phyloP scores from a whole-genome alignment of 2,113 vertebrate species.

The Rhadina sibilatrix region DNA sequence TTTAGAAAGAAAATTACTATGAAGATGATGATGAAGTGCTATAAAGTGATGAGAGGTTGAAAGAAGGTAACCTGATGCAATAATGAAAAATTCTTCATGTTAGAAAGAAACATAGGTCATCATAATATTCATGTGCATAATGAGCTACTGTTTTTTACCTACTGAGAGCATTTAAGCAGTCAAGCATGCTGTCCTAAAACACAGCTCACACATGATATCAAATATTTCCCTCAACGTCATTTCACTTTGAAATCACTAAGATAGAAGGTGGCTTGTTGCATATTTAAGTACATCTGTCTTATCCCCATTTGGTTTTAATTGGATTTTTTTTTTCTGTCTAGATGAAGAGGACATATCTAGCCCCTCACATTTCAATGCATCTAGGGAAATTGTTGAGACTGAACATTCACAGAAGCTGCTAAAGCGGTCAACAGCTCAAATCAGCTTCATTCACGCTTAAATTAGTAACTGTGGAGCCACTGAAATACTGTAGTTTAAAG shows the following conservation, averaged over 20 bases:
- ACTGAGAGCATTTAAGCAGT: background rate
- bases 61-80: background rate
- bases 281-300: background rate
- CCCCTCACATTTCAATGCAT: background rate
- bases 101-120: background rate
- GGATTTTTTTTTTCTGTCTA: background rate
- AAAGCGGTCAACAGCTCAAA: background rate
- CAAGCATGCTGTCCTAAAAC: background rate
- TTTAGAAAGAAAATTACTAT: background rate
- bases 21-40: background rate
- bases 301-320: background rate
- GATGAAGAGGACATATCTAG: background rate
- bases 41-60: background rate
- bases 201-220: background rate
- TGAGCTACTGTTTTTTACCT: background rate
- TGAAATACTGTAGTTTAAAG: background rate
- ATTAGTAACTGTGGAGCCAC: background rate
- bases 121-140: background rate
- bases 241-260: background rate
- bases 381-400: background rate
- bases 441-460: background rate
- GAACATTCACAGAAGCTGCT: background rate
- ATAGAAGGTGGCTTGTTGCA: background rate
- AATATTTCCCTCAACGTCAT: background rate
- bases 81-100: background rate